phyloP scores from a whole-genome alignment of 2,888 invertebrate genomes.

The Nowickia ferox region DNA sequence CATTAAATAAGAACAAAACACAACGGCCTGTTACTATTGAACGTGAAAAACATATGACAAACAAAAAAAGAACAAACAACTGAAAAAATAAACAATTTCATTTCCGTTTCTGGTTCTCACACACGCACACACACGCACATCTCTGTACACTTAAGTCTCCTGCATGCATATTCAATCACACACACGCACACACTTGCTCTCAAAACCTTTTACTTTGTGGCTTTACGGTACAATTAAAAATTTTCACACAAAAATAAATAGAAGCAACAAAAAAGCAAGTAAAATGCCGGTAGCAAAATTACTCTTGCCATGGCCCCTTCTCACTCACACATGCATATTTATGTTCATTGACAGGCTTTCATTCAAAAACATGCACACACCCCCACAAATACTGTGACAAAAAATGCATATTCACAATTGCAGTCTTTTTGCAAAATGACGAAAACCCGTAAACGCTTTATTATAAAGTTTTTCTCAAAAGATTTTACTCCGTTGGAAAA shows the following conservation, averaged over 20 bases:
- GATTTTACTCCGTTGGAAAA: constrained; percentile 35
- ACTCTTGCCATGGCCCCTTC: constrained; percentile 27
- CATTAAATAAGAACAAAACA: neutral
- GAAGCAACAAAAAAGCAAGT: constrained; percentile 1
- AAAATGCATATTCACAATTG: constrained; percentile 27
- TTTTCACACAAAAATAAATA: constrained; percentile 17
- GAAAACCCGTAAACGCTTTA: constrained; percentile 27
- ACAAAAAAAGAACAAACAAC: constrained; percentile 20
- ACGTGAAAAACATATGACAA: constrained; percentile 27
- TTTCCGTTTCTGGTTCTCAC: constrained; percentile 71
- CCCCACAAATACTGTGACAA: constrained; percentile 2
- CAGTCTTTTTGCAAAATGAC: neutral
- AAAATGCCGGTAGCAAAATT: constrained; percentile 64
- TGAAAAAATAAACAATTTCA: constrained; percentile 53
- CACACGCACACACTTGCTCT: constrained; percentile 2
- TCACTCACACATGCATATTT: neutral
- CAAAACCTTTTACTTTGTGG: constrained; percentile 42
- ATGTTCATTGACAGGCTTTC: neutral
- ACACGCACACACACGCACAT: constrained; percentile 20
- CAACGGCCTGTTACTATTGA: constrained; percentile 44
- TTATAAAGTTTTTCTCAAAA: constrained; percentile 15
- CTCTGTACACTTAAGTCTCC: neutral
- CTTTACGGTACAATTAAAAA: constrained; percentile 58
- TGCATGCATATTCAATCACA: neutral
- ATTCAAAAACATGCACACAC: constrained; percentile 24